Evolutionary conservation across 2,888 invertebrate species (phyloP).

Genomic region (Octodonta nipae): DNA sequence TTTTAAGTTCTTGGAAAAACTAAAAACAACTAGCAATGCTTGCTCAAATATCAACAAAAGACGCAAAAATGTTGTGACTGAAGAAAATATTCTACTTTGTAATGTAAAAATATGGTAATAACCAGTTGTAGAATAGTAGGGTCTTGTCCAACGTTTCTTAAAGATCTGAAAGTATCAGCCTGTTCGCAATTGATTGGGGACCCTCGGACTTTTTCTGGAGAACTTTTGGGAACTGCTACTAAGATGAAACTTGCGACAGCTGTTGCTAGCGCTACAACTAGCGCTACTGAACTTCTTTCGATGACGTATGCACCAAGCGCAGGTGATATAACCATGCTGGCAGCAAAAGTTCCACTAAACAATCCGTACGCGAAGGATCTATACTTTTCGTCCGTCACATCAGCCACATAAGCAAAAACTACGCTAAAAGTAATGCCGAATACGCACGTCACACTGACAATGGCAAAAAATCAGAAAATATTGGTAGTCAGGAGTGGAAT

Average conservation of each 20-base stretch:
- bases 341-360: conserved; percentile 91
- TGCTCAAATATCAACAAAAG: no score
- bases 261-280: conserved; percentile 87
- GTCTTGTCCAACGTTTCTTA: conserved; percentile 85
- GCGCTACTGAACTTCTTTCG: conserved; percentile 53
- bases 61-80: no score
- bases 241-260: conserved; percentile 96
- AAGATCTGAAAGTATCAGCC: conserved; percentile 93
- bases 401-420: conserved; percentile 98
- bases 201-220: conserved; percentile 74
- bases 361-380: conserved; percentile 89
- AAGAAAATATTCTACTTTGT: no score
- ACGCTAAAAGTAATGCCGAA: conserved; percentile 99
- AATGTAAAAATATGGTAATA: conserved; percentile 92
- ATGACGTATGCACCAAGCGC: conserved; percentile 84
- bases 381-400: conserved; percentile 94
- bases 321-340: conserved; percentile 96
- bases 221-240: conserved; percentile 94
- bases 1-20: no score
- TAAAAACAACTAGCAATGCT: no score
- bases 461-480: conserved; percentile 87
- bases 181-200: conserved; percentile 93
- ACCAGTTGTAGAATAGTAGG: conserved; percentile 92
- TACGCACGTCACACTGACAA: conserved; percentile 96
- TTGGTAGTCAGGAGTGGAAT: conserved; percentile 98